These are phyloP conservation scores for Gallinago paraguaiae DNA, from an alignment of 2,113 vertebrate species.

Conservation along the genomic window DNA sequence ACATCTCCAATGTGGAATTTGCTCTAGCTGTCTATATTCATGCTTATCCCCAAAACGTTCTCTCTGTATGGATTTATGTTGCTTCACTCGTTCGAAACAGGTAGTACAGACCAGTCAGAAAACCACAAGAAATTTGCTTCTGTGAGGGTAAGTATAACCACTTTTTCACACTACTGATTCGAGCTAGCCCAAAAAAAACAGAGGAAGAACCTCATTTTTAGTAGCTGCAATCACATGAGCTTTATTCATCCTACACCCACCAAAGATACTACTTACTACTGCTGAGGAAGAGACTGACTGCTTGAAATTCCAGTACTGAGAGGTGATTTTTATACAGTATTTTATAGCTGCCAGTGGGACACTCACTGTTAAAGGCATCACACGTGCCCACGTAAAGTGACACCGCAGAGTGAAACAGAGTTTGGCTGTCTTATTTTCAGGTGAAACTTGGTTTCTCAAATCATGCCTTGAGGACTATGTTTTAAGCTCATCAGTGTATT, in stretches of 20 bases:
- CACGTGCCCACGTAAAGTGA: fast-evolving
- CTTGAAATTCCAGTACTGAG: background rate
- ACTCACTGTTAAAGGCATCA: background rate
- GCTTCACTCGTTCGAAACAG: constrained; percentile 86
- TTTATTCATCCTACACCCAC: background rate
- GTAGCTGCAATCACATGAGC: background rate
- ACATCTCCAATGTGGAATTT: constrained; percentile 87
- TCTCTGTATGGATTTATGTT: constrained; percentile 95
- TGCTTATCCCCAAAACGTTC: constrained; percentile 89
- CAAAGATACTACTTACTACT: background rate
- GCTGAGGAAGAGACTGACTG: background rate
- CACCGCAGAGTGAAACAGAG: fast-evolving
- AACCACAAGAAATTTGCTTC: background rate
- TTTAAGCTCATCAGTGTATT: background rate
- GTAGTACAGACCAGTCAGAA: background rate
- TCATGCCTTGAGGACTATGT: background rate
- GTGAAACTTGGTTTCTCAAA: background rate
- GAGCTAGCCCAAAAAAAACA: background rate
- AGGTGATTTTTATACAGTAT: background rate
- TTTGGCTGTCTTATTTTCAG: background rate
- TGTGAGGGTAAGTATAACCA: background rate
- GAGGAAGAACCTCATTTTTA: background rate
- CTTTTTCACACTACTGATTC: background rate
- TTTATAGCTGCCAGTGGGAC: background rate
- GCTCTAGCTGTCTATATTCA: constrained; percentile 93